Percentiles rank a stretch among this genome's conserved stretches.
phyloP scores from a whole-genome alignment of 2,888 invertebrate genomes.

The Exephanes ischioxanthus region DNA sequence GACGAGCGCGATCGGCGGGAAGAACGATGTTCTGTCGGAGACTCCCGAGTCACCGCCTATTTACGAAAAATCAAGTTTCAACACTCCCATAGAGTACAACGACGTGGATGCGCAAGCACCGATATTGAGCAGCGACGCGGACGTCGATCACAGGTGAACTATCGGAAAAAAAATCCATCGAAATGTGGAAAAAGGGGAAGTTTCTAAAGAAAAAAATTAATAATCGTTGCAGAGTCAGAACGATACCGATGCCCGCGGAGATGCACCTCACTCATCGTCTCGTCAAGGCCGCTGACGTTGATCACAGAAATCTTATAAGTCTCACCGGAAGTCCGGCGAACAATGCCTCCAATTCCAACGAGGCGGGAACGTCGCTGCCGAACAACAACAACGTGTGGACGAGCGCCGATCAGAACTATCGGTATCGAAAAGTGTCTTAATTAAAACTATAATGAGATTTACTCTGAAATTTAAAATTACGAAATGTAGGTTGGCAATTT shows the following conservation, averaged over 20 bases:
- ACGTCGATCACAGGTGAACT: slow-evolving; percentile 82
- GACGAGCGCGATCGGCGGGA: slow-evolving; percentile 74
- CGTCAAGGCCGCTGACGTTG: slow-evolving; percentile 88
- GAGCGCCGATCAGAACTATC: slow-evolving; percentile 82
- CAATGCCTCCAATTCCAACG: slow-evolving; percentile 76
- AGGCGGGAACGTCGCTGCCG: slow-evolving; percentile 70
- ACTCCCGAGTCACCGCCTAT: slow-evolving; percentile 90
- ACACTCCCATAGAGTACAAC: slow-evolving; percentile 88
- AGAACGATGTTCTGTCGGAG: slow-evolving; percentile 83
- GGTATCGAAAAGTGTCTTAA: slow-evolving; percentile 74
- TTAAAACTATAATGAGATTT: neutral
- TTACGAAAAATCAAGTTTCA: slow-evolving; percentile 88
- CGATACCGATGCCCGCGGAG: slow-evolving; percentile 80
- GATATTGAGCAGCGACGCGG: slow-evolving; percentile 81
- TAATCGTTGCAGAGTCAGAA: slow-evolving; percentile 75
- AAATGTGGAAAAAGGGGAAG: neutral
- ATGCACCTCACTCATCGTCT: slow-evolving; percentile 81
- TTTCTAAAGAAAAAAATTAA: neutral
- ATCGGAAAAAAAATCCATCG: neutral
- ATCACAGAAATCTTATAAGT: slow-evolving; percentile 94
- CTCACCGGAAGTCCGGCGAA: slow-evolving; percentile 90
- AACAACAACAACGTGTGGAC: slow-evolving; percentile 79
- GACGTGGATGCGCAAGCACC: slow-evolving; percentile 85
- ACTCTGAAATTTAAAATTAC: too few relatives aligned
- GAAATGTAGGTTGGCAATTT: too few relatives aligned